Percentiles rank a stretch among this genome's conserved stretches.
Conservation (phyloP, 2,888 invertebrate species). For the Synanthedon tipuliformis region DNA sequence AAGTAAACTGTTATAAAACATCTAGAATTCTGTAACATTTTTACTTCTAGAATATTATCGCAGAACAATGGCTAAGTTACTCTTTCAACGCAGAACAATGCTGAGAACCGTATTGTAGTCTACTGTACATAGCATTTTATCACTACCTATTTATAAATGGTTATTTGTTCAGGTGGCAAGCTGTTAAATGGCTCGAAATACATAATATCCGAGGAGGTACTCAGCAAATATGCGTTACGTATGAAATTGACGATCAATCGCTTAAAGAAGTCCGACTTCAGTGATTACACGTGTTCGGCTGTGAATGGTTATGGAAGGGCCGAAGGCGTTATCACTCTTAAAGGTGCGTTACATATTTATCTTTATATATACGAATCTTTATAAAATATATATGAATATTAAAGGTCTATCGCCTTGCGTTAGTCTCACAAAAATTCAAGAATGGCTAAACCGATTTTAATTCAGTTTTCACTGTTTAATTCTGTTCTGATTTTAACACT, state of each 20-base stretch:
- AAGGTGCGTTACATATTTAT: conserved; percentile 71
- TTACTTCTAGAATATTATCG: no score
- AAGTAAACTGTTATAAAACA: no score
- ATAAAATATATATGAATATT: background rate
- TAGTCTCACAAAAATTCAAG: no score
- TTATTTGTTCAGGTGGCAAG: conserved; percentile 71
- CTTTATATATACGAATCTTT: background rate
- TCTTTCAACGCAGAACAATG: no score
- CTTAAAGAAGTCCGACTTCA: conserved; percentile 80
- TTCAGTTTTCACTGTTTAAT: no score
- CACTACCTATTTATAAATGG: no score
- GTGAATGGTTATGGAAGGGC: conserved; percentile 84
- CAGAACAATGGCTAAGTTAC: no score
- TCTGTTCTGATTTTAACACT: no score
- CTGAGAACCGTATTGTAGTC: no score
- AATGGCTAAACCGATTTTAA: no score
- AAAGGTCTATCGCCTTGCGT: background rate
- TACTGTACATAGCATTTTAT: no score
- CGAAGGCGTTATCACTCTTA: conserved; percentile 79
- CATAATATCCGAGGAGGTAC: conserved; percentile 76
- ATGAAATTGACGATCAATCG: conserved; percentile 85
- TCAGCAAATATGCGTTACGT: conserved; percentile 81
- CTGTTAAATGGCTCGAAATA: conserved; percentile 81
- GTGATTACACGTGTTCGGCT: conserved; percentile 82
- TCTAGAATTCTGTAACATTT: no score